Percentiles rank a stretch among this genome's conserved stretches.
Conservation (phyloP, 2,797 vertebrate species). For the Acrossocheilus wenchowensis region DNA sequence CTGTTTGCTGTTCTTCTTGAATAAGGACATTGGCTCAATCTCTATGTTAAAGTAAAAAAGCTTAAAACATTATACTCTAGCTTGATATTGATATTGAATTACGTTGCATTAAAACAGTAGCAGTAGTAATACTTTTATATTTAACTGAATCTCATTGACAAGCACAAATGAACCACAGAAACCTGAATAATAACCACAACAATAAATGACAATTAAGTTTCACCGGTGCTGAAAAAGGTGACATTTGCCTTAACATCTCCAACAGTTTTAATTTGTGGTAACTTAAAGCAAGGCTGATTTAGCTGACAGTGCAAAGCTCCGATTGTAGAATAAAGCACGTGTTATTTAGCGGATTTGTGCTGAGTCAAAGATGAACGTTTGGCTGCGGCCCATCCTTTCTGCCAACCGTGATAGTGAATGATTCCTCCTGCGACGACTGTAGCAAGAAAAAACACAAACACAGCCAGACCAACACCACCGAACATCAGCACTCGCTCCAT, state of each 20-base stretch:
- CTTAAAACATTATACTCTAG: no score
- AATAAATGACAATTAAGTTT: neutral
- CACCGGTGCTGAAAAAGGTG: neutral
- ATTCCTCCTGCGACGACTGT: neutral
- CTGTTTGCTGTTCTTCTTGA: no score
- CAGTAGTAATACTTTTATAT: neutral
- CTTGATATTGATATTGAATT: no score
- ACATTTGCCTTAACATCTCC: neutral
- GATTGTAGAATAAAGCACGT: neutral
- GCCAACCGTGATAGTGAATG: neutral
- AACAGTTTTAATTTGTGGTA: neutral
- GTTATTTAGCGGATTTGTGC: neutral
- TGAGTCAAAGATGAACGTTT: neutral
- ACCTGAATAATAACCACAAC: neutral
- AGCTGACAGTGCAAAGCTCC: neutral
- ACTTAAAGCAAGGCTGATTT: neutral
- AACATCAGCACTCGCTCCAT: neutral
- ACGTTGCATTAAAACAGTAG: no score
- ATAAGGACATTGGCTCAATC: neutral
- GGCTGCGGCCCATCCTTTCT: neutral
- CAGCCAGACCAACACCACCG: neutral
- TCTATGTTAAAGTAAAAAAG: neutral
- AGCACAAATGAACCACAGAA: neutral
- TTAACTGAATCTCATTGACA: neutral
- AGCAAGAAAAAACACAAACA: conserved; percentile 10